Percentiles rank a stretch among this genome's conserved stretches.
Evolutionary conservation across 2,797 vertebrate species (phyloP).

Genomic region (Acanthurus tractus): DNA sequence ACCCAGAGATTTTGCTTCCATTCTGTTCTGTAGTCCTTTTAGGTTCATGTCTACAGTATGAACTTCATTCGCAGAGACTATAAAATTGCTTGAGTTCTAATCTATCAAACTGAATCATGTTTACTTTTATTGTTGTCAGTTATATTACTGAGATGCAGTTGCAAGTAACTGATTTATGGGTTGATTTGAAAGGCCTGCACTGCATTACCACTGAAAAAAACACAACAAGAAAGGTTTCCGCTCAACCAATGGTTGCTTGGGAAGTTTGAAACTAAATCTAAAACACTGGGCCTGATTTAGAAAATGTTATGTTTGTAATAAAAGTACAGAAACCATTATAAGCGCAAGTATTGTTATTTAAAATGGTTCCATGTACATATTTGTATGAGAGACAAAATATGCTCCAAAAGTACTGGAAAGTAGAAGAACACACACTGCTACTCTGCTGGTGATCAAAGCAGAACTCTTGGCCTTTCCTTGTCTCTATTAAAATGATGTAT

Average conservation of each 20-base stretch:
- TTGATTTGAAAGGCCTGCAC: neutral
- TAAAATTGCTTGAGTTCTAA: neutral
- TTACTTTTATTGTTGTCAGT: neutral
- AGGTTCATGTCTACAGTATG: neutral
- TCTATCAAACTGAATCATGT: neutral
- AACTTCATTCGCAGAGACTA: neutral
- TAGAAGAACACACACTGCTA: neutral
- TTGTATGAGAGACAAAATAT: neutral
- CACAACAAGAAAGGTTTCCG: neutral
- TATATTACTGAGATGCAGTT: neutral
- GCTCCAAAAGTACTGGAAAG: neutral
- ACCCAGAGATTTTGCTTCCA: neutral
- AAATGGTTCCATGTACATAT: neutral
- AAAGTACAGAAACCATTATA: neutral
- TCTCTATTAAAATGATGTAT: neutral
- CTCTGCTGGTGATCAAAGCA: neutral
- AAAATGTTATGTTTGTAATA: conserved; percentile 2
- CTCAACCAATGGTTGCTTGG: neutral
- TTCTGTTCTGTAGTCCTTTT: neutral
- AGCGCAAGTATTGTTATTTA: neutral
- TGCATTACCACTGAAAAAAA: neutral
- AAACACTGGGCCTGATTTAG: neutral
- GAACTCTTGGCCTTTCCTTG: neutral
- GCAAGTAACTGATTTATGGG: neutral
- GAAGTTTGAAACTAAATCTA: neutral